phyloP scores from a whole-genome alignment of 2,113 vertebrate species.

The Telmatochromis sp. region DNA sequence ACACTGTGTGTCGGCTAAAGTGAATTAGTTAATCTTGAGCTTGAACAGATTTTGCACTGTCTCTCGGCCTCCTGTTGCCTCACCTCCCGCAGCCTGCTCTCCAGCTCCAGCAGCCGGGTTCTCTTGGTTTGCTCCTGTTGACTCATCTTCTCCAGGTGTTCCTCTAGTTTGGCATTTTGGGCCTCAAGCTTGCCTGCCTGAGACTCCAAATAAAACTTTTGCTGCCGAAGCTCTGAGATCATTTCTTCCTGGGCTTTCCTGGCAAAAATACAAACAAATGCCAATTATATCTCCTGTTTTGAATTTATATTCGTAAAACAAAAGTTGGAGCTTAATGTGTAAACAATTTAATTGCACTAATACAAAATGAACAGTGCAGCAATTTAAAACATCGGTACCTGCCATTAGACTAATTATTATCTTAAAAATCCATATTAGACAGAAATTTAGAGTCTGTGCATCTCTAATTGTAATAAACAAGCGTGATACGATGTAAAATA shows the following conservation, averaged over 20 bases:
- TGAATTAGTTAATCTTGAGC: conserved; percentile 29
- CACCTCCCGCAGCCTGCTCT: conserved; percentile 78
- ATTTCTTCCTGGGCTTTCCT: conserved; percentile 99
- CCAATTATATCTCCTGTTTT: background rate
- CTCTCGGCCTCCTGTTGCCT: conserved; percentile 10
- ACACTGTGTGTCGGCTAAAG: conserved; percentile 6
- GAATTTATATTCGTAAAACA: background rate
- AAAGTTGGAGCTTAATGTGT: background rate
- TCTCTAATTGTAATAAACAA: background rate
- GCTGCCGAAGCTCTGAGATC: conserved; percentile 97
- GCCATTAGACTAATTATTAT: background rate
- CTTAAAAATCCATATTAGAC: background rate
- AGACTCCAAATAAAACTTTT: conserved; percentile 98
- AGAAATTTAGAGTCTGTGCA: background rate
- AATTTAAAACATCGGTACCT: background rate
- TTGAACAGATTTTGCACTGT: background rate
- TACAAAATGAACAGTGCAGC: background rate
- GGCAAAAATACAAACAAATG: background rate
- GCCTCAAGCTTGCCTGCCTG: conserved; percentile 96
- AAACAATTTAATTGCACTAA: background rate
- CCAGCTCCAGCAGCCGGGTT: conserved; percentile 85
- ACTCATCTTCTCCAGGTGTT: conserved; percentile 94
- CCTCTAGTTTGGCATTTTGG: conserved; percentile 94
- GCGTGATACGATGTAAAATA: background rate
- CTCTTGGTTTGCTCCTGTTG: conserved; percentile 94